Evolutionary conservation across 2,888 invertebrate genomes (phyloP), one percentile per base, ranked within the genome.

Genomic region (Mycogona germanica): DNA sequence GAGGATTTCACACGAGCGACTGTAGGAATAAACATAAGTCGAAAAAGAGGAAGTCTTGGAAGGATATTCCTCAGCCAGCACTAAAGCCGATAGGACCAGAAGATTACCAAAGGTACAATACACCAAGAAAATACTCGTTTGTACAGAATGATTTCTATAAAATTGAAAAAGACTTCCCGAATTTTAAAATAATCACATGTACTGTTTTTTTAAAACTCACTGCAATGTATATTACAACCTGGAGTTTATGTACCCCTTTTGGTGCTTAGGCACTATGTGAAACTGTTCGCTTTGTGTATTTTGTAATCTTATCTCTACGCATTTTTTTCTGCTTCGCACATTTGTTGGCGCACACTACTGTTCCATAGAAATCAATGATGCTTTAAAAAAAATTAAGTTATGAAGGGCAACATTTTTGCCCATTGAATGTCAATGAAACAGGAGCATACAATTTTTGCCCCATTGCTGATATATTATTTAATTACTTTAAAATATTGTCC

Each of bases 81-180:
- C 17, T 51, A 12, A 21, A 37, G n/a, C 53, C 53, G 19, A 23
- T 38, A 19, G 41, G 26, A 37, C 38, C 48, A 3, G 26, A 53
- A 7, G 48, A 49, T 19, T 49, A 49, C 26, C n/a, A 53, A 29
- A 35, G 53, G 53, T 53, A 37, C 3, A 17, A 7, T 21, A 40
- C 3, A 42, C 17, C 25, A 49, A 21, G 12, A 25, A 7, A 21
- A 17, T 25, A 21, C 7, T n/a, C n/a, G n/a, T n/a, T n/a, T n/a
- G 9, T 32, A 9, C 9, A 32, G 5, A 5, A n/a, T 19, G 25
- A 17, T 29, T 47, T 14, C 25, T 47, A 14, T 30, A n/a, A 30
- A 6, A 47, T 29, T 19, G 29, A 35, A 35, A 30, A 32, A 9
- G 17, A 47, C 19, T 47, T 47, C 21, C 35, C n/a, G 9, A 32